Evolutionary conservation across 2,113 vertebrate species (phyloP), one percentile per base, ranked within the genome.

Genomic region (Corvus cornix): DNA sequence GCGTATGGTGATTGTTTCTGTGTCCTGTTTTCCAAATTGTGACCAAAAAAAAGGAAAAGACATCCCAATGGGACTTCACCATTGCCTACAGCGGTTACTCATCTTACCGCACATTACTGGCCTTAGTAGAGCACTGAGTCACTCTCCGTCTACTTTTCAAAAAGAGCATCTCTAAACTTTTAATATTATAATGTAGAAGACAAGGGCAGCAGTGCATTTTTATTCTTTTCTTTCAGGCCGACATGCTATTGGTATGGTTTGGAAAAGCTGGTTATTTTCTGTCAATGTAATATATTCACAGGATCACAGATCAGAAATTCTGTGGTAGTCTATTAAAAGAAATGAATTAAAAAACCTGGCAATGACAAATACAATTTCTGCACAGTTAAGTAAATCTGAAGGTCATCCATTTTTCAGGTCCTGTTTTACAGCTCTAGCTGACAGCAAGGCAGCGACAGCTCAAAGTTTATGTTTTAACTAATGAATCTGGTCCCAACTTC

Each of bases 401-500:
- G 30, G 37, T 90, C 48, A 70, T 84, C 23, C 62, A 59, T 97
- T 96, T 70, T 82, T 4, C 90, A 78, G 87, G 59, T 70, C 82
- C 49, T 49, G 6, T 85, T 90, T 94, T 93, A 92, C 66, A 93
- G 92, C 56, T 82, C 52, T 73, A 81, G 33, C 58, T 84, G 82
- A 93, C n/a, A 75, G 91, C 56, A 69, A 87, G 58, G 62, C 93
- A 90, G 80, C 0, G 6, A 81, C 27, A 18, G 89, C 84, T 81
- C 16, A 2, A 78, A 58, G 58, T 55, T 87, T 70, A 81, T 80
- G 66, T 87, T 81, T 96, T 95, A 89, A 96, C 59, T 93, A 89
- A 77, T 68, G 46, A 97, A 93, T 83, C 75, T 93, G 89, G 91
- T 94, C 87, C 87, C 90, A 83, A 56, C 16, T 72, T 89, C 86